phyloP scores from a whole-genome alignment of 2,888 invertebrate genomes.

The Deroplatys truncata region DNA sequence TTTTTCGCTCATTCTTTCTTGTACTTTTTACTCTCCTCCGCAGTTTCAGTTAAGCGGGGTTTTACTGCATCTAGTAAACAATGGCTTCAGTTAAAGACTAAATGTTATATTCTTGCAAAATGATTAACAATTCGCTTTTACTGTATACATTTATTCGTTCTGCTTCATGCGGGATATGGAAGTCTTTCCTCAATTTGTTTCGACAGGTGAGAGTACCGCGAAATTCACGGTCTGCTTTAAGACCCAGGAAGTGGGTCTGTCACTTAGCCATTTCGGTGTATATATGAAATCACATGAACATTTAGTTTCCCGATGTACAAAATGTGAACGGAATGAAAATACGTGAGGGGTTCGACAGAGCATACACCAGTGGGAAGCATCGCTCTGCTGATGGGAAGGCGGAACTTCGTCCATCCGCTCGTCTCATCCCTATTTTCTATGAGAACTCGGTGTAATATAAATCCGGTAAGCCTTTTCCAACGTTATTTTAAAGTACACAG shows the following conservation, averaged over 20 bases:
- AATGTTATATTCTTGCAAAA: too few relatives aligned
- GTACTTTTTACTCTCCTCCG: too few relatives aligned
- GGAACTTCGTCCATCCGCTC: neutral
- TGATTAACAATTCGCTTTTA: too few relatives aligned
- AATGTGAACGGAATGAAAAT: neutral
- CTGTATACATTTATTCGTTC: too few relatives aligned
- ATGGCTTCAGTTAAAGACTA: too few relatives aligned
- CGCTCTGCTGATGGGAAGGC: neutral
- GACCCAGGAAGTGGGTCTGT: neutral
- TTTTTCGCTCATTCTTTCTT: too few relatives aligned
- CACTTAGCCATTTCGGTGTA: neutral
- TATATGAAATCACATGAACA: neutral
- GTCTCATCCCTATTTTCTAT: neutral
- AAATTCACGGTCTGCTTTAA: neutral
- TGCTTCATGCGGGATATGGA: too few relatives aligned
- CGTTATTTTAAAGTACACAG: slow-evolving; percentile 18
- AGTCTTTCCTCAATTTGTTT: too few relatives aligned
- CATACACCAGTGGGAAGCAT: too few relatives aligned
- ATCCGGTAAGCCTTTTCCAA: slow-evolving; percentile 10
- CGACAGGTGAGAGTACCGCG: too few relatives aligned
- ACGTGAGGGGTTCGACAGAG: neutral
- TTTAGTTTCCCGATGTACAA: neutral
- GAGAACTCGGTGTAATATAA: slow-evolving; percentile 12
- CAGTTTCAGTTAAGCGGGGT: too few relatives aligned
- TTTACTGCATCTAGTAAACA: too few relatives aligned